These are phyloP conservation scores for Athrips mouffetella DNA, from an alignment of 2,888 invertebrate species.

Conservation along the genomic window DNA sequence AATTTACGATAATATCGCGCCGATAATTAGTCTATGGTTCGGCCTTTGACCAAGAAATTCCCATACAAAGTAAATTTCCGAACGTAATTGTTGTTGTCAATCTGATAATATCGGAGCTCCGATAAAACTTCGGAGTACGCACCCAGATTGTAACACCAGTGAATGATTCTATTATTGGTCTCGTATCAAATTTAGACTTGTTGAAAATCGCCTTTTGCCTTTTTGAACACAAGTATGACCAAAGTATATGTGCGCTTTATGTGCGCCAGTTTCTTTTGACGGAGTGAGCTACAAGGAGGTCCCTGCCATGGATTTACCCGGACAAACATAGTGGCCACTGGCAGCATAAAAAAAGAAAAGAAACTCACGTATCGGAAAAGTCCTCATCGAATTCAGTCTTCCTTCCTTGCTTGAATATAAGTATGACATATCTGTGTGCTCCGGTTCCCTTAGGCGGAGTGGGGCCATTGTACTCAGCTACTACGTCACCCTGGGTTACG, in stretches of 20 bases:
- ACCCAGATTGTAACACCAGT: too few species aligned
- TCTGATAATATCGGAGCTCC: too few species aligned
- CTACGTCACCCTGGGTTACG: conserved; percentile 79
- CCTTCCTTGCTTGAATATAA: conserved; percentile 81
- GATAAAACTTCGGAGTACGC: too few species aligned
- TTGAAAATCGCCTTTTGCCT: background rate
- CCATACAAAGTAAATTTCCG: too few species aligned
- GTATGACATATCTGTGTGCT: conserved; percentile 83
- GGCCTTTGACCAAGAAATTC: too few species aligned
- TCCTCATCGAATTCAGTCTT: conserved; percentile 64
- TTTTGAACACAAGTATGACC: background rate
- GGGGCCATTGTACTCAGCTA: conserved; percentile 85
- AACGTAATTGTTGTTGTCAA: too few species aligned
- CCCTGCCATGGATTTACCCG: background rate
- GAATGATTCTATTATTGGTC: background rate
- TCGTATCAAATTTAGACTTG: background rate
- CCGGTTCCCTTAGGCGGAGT: conserved; percentile 84
- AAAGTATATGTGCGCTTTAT: background rate
- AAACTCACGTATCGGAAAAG: background rate
- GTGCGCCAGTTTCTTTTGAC: too few species aligned
- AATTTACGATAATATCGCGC: too few species aligned
- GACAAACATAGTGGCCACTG: background rate
- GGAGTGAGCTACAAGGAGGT: too few species aligned
- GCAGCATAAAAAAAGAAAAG: too few species aligned
- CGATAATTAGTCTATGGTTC: too few species aligned